Evolutionary conservation across 2,888 invertebrate species (phyloP), one percentile per base, ranked within the genome.

Genomic region (Capitulum mitella): DNA sequence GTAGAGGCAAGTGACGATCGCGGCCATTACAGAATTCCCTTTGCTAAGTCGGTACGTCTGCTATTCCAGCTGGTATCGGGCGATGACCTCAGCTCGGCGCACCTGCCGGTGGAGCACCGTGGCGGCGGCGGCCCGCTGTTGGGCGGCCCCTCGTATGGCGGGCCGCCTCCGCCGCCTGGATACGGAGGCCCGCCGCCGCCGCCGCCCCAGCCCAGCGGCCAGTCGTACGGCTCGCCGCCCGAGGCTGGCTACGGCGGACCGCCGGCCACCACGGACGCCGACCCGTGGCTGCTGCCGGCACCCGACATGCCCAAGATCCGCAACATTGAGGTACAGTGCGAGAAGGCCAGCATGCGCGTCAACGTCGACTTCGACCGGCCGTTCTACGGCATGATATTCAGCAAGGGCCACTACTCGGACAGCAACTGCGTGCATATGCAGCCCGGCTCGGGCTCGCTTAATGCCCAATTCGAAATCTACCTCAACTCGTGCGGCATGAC

Each of bases 321-420:
- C 87, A 93, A 94, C 84, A 88, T 85, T 77, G 84, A 95, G 88
- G 96, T 96, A 82, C 95, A 96, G 86, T 96, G 96, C 87, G 96
- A 96, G 87, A 96, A 96, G 86, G 95, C 95, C 77, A 94, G 95
- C 85, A 96, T 96, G 95, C 89, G 95, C 78, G 96, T 96, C 79
- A 95, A 95, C 86, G 94, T 97, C 84, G 95, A 95, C 86, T 97
- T 96, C 87, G 96, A 96, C 86, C 90, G 95, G 77, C 95, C 96
- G 26, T 96, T 96, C 88, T 95, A 95, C 85, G 96, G 96, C 48
- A 95, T 96, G 93, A 95, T 96, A 85, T 96, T 96, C 88, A 95
- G 95, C 81, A 96, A 96, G 87, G 96, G 88, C 46, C 84, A 84
- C 79, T 84, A 83, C 82, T 81, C 81, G 80, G 95, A 96, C 84